These are phyloP conservation scores for Aporophyla lueneburgensis DNA, from an alignment of 2,888 invertebrate genomes.

Conservation along the genomic window DNA sequence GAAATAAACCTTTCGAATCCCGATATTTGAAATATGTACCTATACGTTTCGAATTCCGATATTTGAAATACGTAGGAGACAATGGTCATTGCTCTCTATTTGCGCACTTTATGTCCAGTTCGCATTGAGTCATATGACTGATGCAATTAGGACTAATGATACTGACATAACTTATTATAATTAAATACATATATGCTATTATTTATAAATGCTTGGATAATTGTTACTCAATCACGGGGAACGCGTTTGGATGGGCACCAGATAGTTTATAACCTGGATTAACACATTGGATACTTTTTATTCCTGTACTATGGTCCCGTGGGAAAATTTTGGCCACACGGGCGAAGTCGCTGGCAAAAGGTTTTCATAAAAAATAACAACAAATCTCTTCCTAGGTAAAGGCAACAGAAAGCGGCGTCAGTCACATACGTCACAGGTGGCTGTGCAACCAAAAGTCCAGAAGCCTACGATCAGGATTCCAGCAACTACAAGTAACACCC, in stretches of 20 bases:
- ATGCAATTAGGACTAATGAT: conserved; percentile 9
- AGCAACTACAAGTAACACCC: conserved; percentile 68
- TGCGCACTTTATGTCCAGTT: conserved; percentile 9
- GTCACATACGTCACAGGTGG: conserved; percentile 84
- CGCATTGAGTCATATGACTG: conserved; percentile 26
- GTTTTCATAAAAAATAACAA: conserved; percentile 16
- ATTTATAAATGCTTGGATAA: too few relatives aligned
- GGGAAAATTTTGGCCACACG: too few relatives aligned
- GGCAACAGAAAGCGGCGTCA: conserved; percentile 85
- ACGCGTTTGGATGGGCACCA: too few relatives aligned
- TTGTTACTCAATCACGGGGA: too few relatives aligned
- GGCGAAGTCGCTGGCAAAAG: too few relatives aligned
- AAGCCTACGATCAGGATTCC: conserved; percentile 82
- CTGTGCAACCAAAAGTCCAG: conserved; percentile 86
- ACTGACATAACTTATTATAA: conserved; percentile 21
- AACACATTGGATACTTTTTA: too few relatives aligned
- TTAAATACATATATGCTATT: background rate
- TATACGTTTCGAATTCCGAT: conserved; percentile 17
- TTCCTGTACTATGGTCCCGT: too few relatives aligned
- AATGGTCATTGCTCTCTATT: conserved; percentile 23
- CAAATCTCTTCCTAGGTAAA: conserved; percentile 76
- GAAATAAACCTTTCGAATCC: too few relatives aligned
- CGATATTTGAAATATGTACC: conserved; percentile 8
- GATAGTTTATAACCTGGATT: too few relatives aligned
- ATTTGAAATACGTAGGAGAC: conserved; percentile 10